phyloP scores from a whole-genome alignment of 37 sponge, comb jelly and placozoan species.

The Theonella swinhoei region DNA sequence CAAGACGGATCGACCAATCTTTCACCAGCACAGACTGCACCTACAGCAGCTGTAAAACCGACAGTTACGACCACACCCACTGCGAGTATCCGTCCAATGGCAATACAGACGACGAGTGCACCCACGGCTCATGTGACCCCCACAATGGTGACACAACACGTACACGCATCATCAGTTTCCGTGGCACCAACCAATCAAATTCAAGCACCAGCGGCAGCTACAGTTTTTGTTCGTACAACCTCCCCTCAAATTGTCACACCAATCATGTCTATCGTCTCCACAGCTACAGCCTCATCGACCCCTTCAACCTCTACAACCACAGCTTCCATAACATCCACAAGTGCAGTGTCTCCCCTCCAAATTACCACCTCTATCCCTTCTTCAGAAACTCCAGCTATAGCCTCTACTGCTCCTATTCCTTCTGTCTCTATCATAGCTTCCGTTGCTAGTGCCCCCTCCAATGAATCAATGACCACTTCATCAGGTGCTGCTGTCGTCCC shows the following conservation, averaged over 20 bases:
- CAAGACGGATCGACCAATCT: constrained; percentile 4
- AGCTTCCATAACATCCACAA: neutral
- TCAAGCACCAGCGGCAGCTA: constrained; percentile 20
- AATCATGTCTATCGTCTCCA: neutral
- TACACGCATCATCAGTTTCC: neutral
- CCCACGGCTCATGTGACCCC: constrained; percentile 76
- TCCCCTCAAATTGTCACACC: constrained; percentile 33
- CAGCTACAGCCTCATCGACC: constrained; percentile 9
- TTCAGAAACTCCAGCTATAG: neutral
- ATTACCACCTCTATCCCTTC: neutral
- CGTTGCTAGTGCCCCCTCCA: too few relatives aligned
- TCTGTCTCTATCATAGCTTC: too few relatives aligned
- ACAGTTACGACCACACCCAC: constrained; percentile 78
- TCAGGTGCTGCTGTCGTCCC: too few relatives aligned
- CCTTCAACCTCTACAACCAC: neutral
- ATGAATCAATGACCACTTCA: too few relatives aligned
- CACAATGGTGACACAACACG: constrained; percentile 52
- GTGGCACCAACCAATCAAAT: constrained; percentile 2
- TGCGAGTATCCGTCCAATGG: constrained; percentile 75
- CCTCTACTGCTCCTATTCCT: too few relatives aligned
- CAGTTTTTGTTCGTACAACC: constrained; percentile 54
- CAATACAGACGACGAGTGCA: constrained; percentile 45
- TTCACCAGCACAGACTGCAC: constrained; percentile 36
- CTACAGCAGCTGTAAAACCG: constrained; percentile 69
- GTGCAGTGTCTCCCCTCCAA: neutral